Evolutionary conservation across 92 coral and sea anemone genomes (phyloP), one percentile per base, ranked within the genome.

Genomic region (Heteractis magnifica): DNA sequence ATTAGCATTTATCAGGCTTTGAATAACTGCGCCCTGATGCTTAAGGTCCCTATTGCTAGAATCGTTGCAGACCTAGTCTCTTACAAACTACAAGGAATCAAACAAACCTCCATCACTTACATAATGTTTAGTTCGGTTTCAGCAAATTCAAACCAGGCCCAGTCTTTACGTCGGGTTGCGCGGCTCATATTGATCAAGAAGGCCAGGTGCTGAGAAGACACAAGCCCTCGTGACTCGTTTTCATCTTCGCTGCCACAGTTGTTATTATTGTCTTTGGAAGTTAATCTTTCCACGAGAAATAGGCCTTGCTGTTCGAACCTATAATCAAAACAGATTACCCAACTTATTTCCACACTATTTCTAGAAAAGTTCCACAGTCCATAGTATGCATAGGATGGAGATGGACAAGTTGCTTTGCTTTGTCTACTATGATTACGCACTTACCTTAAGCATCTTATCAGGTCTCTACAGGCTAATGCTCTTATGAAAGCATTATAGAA

Each of bases 101-200:
- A 26, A 75, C 1, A 26, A 26, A 10, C 12, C 19, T 51, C 19
- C 50, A 14, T 59, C 19, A 91, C 98, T 89, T 88, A 93, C 98
- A 93, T 76, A 70, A 82, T 77, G 64, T 88, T 88, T 21, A 93
- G 90, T 68, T 93, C 94, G 10, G 90, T 84, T 79, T 93, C 98
- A 23, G 98, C 91, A 65, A 93, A 87, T 77, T 93, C 98, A 85
- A 93, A 93, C 98, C 98, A 93, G 71, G 98, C 98, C 98, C 98
- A 93, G 95, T 93, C 98, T 56, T 79, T 93, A 60, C 92, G 94
- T 80, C 98, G 80, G 3, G 92, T 93, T n/a, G 98, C 98, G 44
- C 98, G 98, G 83, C 98, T 93, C 94, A 93, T 91, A 79, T 91
- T 93, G 79, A 93, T 83, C 72, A 93, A 88, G 77, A 93, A 93